Base-by-base conservation (phyloP, 2,113 vertebrate species). In the Nerophis ophidion region DNA sequence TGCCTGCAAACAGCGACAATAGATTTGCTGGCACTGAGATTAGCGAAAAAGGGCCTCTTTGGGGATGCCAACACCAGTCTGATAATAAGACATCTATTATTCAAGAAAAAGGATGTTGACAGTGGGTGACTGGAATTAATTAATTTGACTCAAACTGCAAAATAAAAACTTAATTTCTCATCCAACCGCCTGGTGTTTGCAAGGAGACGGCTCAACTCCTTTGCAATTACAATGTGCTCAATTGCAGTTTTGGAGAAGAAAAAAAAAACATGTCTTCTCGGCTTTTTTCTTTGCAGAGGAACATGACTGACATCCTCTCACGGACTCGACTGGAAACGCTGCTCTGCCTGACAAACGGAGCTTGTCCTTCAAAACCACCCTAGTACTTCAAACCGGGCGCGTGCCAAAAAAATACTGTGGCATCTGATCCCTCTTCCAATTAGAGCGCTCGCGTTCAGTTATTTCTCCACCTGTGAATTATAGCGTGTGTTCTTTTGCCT, bases 81-180 rank as follows among this genome's bases (percentile, higher is more conserved):
- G 68, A 76, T 76, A 49, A 64, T 19, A 64, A 64, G 49, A 26
- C 26, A 60, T 65, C 61, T 62, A 64, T 65, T 72, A 73, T 68
- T 60, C 72, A 75, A 75, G 59, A 35, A 57, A 56, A 52, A 72
- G 70, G 65, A 75, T 71, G 72, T 49, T 49, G 66, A 73, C 72
- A 72, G 51, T 38, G 7, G 66, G 66, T 70, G 55, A 46, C 61
- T 72, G 68, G 70, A 80, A 81, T 80, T 58, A 81, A 82, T 84
- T 66, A 73, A 61, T 65, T 16, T 9, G 65, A 58, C 62, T 74
- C 63, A 40, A 61, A 73, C 57, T 13, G 50, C 54, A 16, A 13
- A 77, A 68, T 76, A 80, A 76, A 44, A 56, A 38, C 60, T 56
- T 55, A 26, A 26, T 57, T 66, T 59, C 71, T 76, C 71, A 71